Base-by-base conservation (phyloP, 1,140 invertebrate genomes). In the Phthorimaea operculella region DNA sequence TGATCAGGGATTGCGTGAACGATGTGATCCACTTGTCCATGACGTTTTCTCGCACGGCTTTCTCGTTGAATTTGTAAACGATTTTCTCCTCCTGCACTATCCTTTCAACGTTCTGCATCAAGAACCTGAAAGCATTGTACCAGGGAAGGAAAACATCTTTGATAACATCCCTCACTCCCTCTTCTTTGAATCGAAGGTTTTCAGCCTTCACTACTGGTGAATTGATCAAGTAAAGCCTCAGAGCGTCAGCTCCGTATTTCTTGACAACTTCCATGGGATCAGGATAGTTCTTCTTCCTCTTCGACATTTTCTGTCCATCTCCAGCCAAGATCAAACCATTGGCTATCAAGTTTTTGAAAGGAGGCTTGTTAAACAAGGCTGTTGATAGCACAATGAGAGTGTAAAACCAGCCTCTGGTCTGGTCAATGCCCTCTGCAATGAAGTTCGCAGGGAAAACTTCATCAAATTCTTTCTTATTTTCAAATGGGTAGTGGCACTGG, bases 291-390 rank as follows among this genome's bases (percentile, higher is more conserved):
- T 99, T 98, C 86, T 99, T 99, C 12, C 98, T 90, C 78, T 99
- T 99, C 0, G 97, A 99, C 98, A 99, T 99, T 83, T 99, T 99
- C 77, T 98, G 96, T 4, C 98, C 98, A 88, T 99, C 98, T 47
- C 93, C 87, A 44, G 98, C 98, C 21, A 99, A 83, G 0, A 99
- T 93, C 47, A 99, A 87, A 16, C 98, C 98, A 86, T 98, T 99
- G 4, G 91, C 94, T 66, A 99, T 96, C 2, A 99, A 88, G 86
- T 99, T 99, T 76, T 99, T 99, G 81, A 98, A 99, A 0, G 98
- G 97, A 0, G 98, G 90, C 79, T 97, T 97, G 33, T 95, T 93
- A 80, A 98, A 99, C n/a, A 99, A 86, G 17, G 95, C 93, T 10
- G 97, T 99, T 0, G 96, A 98, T 33, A 99, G 89, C 0, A 99